Percentiles rank a stretch among this genome's conserved stretches.
Evolutionary conservation across 2,888 invertebrate genomes (phyloP).

Genomic region (Acanthosepion esculentum): DNA sequence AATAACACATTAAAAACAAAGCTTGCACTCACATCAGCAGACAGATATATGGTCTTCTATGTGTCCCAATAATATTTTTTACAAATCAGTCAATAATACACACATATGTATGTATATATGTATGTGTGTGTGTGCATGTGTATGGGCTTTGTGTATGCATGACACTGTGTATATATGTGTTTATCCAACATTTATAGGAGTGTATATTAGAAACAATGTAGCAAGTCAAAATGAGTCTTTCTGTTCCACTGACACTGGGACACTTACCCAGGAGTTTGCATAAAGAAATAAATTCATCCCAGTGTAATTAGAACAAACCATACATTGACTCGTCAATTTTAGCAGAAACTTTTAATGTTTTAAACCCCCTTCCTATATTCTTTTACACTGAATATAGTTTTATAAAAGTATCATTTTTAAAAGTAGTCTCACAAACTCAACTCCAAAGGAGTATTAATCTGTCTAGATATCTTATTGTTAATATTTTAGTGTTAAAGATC

Average conservation of each 20-base stretch:
- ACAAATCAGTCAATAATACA: not conserved
- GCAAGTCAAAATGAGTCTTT: not conserved
- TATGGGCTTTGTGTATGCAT: not conserved
- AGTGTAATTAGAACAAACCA: not conserved
- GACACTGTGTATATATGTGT: not conserved
- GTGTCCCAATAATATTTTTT: not conserved
- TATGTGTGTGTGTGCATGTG: not conserved
- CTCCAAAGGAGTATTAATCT: not conserved
- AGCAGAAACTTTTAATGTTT: too few relatives aligned
- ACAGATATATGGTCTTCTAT: not conserved
- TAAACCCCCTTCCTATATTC: not conserved
- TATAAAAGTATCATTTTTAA: not conserved
- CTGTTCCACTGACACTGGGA: not conserved
- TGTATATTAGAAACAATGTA: not conserved
- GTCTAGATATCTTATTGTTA: not conserved
- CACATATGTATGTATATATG: not conserved
- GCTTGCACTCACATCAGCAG: conserved; percentile 5
- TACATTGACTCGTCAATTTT: too few relatives aligned
- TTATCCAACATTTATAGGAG: not conserved
- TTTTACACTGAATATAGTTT: not conserved
- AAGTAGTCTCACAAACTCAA: not conserved
- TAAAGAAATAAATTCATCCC: not conserved
- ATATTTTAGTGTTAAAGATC: not conserved
- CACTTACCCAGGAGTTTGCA: not conserved
- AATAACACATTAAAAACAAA: conserved; percentile 2